phyloP scores from a whole-genome alignment of 2,888 invertebrate species.

The Lepidocyrtinus sp. region DNA sequence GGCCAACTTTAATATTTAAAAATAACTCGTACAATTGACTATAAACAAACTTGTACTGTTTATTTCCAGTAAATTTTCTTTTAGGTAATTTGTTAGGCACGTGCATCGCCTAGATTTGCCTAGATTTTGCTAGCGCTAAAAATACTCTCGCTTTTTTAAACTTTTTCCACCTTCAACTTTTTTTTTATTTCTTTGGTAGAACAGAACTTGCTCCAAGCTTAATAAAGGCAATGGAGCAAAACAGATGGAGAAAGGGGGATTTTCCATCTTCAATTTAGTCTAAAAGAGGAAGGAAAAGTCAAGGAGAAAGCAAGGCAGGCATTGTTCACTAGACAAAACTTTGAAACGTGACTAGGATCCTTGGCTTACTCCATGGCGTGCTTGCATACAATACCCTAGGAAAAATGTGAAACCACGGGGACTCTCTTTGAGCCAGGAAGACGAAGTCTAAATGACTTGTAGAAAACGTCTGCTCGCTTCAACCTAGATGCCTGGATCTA shows the following conservation, averaged over 20 bases:
- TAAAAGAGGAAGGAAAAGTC: not conserved
- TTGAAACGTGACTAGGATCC: not conserved
- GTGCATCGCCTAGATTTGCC: not conserved
- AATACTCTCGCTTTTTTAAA: not conserved
- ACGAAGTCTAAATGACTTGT: too few species aligned
- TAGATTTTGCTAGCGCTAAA: not conserved
- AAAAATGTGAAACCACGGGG: not conserved
- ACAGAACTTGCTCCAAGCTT: not conserved
- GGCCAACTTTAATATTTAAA: not conserved
- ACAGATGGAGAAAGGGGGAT: not conserved
- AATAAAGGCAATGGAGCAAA: not conserved
- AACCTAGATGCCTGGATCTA: too few species aligned
- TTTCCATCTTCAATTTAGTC: not conserved
- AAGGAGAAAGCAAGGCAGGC: not conserved
- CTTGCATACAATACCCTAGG: not conserved
- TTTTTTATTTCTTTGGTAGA: not conserved
- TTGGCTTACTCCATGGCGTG: not conserved
- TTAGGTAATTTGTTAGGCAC: not conserved
- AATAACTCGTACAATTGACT: not conserved
- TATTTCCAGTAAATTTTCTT: not conserved
- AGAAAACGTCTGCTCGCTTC: too few species aligned
- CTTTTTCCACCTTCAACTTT: not conserved
- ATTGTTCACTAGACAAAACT: not conserved
- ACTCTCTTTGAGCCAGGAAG: not conserved
- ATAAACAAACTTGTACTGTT: not conserved